These are phyloP conservation scores for Hoplodrina blanda DNA, from an alignment of 2,888 invertebrate species.

Conservation along the genomic window DNA sequence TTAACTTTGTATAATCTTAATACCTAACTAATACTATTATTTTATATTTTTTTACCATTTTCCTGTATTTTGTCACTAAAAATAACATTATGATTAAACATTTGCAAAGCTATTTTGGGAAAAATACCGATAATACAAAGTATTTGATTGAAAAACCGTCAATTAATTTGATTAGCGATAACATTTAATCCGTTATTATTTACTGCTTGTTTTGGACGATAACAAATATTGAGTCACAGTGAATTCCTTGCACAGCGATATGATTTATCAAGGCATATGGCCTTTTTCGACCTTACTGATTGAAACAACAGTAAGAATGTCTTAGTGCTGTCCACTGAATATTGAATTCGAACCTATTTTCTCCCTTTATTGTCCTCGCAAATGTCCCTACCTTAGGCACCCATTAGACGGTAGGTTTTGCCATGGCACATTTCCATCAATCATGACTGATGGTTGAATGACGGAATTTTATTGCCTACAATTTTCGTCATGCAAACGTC, in stretches of 20 bases:
- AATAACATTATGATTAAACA: slow-evolving; percentile 32
- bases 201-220: slow-evolving; percentile 40
- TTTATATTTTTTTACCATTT: slow-evolving; percentile 20
- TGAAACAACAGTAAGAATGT: background rate
- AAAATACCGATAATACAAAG: slow-evolving; percentile 15
- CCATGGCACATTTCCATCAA: no score
- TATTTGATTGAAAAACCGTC: slow-evolving; percentile 26
- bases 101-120: slow-evolving; percentile 29
- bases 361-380: background rate
- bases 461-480: no score
- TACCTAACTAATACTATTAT: background rate
- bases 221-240: slow-evolving; percentile 24
- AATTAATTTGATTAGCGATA: slow-evolving; percentile 12
- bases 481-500: no score
- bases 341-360: slow-evolving; percentile 6
- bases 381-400: background rate
- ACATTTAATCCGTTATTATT: slow-evolving; percentile 10
- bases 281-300: slow-evolving; percentile 4
- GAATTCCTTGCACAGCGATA: slow-evolving; percentile 3
- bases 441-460: no score
- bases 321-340: slow-evolving; percentile 8
- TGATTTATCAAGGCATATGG: slow-evolving; percentile 22
- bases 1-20: background rate
- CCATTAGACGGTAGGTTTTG: no score
- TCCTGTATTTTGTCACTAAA: slow-evolving; percentile 32